Conservation (phyloP, 2,113 vertebrate genomes). For the Elgaria multicarinata region DNA sequence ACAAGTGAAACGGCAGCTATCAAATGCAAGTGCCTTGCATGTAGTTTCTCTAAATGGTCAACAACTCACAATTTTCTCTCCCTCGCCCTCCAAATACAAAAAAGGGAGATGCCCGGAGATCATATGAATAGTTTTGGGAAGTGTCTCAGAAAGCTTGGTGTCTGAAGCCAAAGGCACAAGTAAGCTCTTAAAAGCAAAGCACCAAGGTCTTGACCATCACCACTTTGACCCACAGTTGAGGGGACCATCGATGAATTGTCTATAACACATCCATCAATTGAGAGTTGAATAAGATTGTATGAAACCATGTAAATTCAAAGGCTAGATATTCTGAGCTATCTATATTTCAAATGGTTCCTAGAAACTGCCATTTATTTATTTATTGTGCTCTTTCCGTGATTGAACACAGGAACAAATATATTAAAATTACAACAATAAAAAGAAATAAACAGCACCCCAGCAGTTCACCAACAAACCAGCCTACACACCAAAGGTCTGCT, state of each 20-base stretch:
- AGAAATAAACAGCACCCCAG: too few relatives aligned
- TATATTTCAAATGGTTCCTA: conserved; percentile 57
- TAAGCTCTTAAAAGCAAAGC: conserved; percentile 54
- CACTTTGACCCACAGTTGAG: conserved; percentile 38
- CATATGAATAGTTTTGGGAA: conserved; percentile 74
- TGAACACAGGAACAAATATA: too few relatives aligned
- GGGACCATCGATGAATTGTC: conserved; percentile 42
- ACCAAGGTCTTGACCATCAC: conserved; percentile 16
- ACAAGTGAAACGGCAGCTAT: conserved; percentile 66
- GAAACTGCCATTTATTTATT: conserved; percentile 61
- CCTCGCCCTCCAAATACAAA: conserved; percentile 47
- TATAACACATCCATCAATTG: conserved; percentile 20
- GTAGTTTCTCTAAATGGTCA: conserved; percentile 68
- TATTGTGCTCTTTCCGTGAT: neutral
- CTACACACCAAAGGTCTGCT: too few relatives aligned
- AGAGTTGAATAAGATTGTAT: conserved; percentile 51
- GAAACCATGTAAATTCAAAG: conserved; percentile 58
- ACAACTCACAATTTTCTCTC: conserved; percentile 63
- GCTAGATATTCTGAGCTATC: conserved; percentile 53
- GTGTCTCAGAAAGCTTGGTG: conserved; percentile 50
- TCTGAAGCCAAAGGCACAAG: conserved; percentile 56
- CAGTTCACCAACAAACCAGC: too few relatives aligned
- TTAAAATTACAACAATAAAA: too few relatives aligned
- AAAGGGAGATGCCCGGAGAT: conserved; percentile 53
- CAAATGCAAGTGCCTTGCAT: conserved; percentile 69